Conservation (phyloP, 2,888 invertebrate species). For the Beris morrisii region DNA sequence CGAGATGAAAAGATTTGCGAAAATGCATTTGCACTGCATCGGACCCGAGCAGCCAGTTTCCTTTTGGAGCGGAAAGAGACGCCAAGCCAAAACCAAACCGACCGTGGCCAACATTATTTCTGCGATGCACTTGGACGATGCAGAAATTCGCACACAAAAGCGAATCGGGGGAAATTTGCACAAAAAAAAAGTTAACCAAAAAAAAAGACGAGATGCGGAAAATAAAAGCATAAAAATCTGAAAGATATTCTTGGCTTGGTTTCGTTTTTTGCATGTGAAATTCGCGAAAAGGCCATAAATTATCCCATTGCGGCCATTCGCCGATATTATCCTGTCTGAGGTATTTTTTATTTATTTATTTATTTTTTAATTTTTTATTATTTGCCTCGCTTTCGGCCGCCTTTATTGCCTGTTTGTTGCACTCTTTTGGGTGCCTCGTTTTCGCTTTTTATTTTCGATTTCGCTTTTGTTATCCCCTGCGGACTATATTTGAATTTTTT, state of each 20-base stretch:
- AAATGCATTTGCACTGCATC: constrained; percentile 8
- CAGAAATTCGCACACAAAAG: constrained; percentile 1
- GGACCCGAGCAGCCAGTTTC: constrained; percentile 1
- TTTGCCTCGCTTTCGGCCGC: too few relatives aligned
- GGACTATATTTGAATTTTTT: too few relatives aligned
- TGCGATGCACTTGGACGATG: background rate
- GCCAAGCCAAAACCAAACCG: background rate
- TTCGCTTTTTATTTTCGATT: too few relatives aligned
- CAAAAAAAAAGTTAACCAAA: constrained; percentile 3
- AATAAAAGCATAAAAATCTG: constrained; percentile 8
- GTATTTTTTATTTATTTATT: constrained; percentile 26
- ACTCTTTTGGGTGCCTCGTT: too few relatives aligned
- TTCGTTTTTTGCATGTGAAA: constrained; percentile 31
- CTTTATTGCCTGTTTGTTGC: too few relatives aligned
- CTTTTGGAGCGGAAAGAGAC: too few relatives aligned
- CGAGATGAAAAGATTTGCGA: too few relatives aligned
- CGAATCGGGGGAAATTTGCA: background rate
- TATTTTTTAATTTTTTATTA: background rate
- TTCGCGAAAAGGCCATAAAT: constrained; percentile 38
- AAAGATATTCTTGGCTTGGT: constrained; percentile 22
- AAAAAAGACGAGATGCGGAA: background rate
- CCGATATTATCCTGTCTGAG: constrained; percentile 38
- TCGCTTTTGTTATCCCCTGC: too few relatives aligned
- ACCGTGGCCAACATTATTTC: background rate
- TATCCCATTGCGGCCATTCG: constrained; percentile 36